Evolutionary conservation across 2,797 vertebrate species (phyloP), one percentile per base, ranked within the genome.

Genomic region (Malurus leucopterus): DNA sequence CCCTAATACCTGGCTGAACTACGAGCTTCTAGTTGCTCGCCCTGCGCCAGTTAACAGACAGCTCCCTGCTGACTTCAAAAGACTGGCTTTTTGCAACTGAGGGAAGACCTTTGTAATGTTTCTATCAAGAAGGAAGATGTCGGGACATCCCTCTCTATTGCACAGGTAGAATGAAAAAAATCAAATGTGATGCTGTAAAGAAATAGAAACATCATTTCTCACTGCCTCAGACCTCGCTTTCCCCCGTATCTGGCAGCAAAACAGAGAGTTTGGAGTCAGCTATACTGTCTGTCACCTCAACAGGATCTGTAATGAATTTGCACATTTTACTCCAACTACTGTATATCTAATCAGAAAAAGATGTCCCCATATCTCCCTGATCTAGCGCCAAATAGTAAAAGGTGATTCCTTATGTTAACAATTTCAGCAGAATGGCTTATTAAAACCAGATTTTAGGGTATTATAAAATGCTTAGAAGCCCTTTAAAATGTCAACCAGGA

Each of bases 381-480:
- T 97, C 97, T 89, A 94, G 95, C 40, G 95, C 97, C 97, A 98
- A 97, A 96, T 96, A 97, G 97, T 97, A 97, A 97, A 96, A 98
- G 97, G 98, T 97, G 97, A 98, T 97, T 98, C 97, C 98, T 98
- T 98, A 98, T 99, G 99, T 98, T 98, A 98, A 98, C 98, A 98
- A 98, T 99, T 97, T 97, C 98, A 98, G 98, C 96, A 96, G 95
- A 98, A 97, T 97, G 97, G 97, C 98, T 99, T 99, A 99, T 99
- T 99, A 99, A 99, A 99, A 98, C 98, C 98, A 99, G 98, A 99
- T 99, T 99, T 98, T 98, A 97, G 98, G 96, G 98, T 98, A 98
- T 99, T 99, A 99, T 98, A 98, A 99, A 99, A 98, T 98, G 98
- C 98, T 99, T 98, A 98, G 98, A 98, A 99, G 98, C 98, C 98